Evolutionary conservation across 2,888 invertebrate species (phyloP).

Genomic region (Volucella zonaria): DNA sequence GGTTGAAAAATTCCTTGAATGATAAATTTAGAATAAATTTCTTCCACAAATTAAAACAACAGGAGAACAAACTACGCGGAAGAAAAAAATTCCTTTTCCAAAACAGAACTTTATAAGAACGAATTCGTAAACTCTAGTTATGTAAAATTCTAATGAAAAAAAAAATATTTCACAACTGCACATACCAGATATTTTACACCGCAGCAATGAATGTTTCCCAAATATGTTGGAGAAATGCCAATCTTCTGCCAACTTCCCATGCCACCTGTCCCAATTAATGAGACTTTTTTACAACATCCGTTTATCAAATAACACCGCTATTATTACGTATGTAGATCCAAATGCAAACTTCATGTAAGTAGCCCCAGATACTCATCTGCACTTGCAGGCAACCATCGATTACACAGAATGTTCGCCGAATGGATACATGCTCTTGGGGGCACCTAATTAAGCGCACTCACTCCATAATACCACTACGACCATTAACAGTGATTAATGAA

Average conservation of each 20-base stretch:
- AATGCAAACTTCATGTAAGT: constrained; percentile 57
- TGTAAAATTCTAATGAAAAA: no score
- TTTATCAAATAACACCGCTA: constrained; percentile 44
- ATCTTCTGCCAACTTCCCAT: background rate
- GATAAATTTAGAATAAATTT: no score
- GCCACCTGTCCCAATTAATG: constrained; percentile 61
- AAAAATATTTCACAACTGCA: no score
- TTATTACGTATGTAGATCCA: constrained; percentile 40
- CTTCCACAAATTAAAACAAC: no score
- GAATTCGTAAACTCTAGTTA: no score
- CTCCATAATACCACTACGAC: constrained; percentile 69
- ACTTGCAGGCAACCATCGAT: constrained; percentile 59
- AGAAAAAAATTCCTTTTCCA: no score
- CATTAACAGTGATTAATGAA: constrained; percentile 73
- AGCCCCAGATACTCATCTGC: constrained; percentile 54
- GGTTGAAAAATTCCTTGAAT: no score
- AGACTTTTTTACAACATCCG: constrained; percentile 62
- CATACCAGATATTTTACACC: no score
- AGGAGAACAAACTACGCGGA: no score
- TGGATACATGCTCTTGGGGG: constrained; percentile 68
- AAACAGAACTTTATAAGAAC: no score
- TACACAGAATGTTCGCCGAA: constrained; percentile 55
- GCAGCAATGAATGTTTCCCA: background rate
- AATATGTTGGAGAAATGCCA: background rate
- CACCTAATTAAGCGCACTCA: constrained; percentile 74